phyloP scores from a whole-genome alignment of 53 echinoderm and acorn worm genomes.

The Stichopus horrens region DNA sequence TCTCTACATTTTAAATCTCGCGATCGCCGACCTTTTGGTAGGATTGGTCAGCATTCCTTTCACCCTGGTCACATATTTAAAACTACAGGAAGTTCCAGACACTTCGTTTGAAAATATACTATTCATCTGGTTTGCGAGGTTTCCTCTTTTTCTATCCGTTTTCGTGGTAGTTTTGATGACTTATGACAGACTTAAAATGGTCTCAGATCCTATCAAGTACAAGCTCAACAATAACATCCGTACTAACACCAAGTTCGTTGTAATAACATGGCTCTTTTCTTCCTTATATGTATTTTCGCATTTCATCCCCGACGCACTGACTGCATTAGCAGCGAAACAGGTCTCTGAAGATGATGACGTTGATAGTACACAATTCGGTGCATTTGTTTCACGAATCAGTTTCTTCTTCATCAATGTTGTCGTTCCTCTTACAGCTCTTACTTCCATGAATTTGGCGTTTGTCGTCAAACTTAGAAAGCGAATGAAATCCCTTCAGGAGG shows the following conservation, averaged over 20 bases:
- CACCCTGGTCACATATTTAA: neutral
- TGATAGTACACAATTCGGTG: neutral
- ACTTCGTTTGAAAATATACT: neutral
- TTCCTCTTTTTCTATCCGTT: neutral
- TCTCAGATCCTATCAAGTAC: neutral
- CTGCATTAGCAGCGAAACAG: neutral
- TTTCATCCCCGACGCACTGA: neutral
- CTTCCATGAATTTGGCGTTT: neutral
- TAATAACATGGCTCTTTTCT: neutral
- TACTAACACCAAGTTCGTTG: neutral
- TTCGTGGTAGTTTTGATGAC: neutral
- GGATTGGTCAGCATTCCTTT: neutral
- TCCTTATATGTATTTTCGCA: neutral
- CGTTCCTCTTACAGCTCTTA: neutral
- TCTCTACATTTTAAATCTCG: slow-evolving; percentile 19
- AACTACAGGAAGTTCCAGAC: neutral
- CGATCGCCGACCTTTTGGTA: slow-evolving; percentile 11
- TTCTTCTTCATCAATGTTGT: neutral
- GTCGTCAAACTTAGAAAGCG: too few relatives aligned
- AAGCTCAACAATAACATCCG: neutral
- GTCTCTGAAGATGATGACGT: neutral
- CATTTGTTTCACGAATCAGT: neutral
- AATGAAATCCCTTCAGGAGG: too few relatives aligned
- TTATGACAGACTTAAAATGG: neutral
- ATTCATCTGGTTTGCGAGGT: neutral